These are phyloP conservation scores for Ginglymostoma cirratum DNA, from an alignment of 2,113 vertebrate genomes.

Conservation along the genomic window DNA sequence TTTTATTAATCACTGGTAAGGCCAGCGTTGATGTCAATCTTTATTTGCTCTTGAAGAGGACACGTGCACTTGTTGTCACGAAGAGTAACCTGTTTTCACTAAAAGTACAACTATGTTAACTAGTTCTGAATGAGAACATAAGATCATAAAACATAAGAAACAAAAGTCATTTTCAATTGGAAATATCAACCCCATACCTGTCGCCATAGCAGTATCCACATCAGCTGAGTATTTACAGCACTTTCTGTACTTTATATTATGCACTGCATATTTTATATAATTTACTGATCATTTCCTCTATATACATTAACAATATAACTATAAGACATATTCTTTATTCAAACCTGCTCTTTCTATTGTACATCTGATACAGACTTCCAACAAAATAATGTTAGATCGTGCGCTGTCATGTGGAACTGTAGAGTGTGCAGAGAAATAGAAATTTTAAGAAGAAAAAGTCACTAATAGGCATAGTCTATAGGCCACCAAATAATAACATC, in stretches of 20 bases:
- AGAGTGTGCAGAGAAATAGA: too few species aligned
- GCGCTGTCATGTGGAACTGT: background rate
- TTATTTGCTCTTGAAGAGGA: background rate
- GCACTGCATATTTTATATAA: background rate
- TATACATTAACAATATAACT: background rate
- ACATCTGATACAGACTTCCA: background rate
- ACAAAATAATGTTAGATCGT: background rate
- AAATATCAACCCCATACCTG: background rate
- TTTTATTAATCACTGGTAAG: background rate
- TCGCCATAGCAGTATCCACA: background rate
- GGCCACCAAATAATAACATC: too few species aligned
- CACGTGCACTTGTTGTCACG: background rate
- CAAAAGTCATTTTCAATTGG: too few species aligned
- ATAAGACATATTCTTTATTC: background rate
- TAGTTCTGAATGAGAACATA: too few species aligned
- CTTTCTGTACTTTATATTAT: background rate
- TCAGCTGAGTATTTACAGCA: background rate
- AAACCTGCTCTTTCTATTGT: background rate
- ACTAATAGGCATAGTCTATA: too few species aligned
- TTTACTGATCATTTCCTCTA: background rate
- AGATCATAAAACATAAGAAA: too few species aligned
- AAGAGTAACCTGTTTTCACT: too few species aligned
- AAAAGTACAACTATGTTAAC: background rate
- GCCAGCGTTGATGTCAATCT: background rate
- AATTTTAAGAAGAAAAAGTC: too few species aligned